Conservation (phyloP, 2,113 vertebrate species). For the Rhagologus leucostigma region DNA sequence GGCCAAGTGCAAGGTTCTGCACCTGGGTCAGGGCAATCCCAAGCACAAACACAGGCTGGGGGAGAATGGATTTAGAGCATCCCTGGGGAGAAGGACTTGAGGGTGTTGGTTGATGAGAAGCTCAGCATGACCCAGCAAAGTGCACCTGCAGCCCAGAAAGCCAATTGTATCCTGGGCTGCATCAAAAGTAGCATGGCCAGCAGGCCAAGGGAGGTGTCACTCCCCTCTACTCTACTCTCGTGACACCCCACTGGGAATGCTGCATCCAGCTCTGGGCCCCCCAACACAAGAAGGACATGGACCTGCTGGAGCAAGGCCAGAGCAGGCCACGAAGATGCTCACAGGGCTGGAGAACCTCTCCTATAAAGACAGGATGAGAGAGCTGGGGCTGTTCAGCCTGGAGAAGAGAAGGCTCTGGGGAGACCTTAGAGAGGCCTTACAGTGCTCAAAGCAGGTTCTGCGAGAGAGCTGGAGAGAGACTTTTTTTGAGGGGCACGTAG, state of each 20-base stretch:
- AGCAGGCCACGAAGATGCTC: neutral
- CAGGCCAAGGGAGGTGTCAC: neutral
- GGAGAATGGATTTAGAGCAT: neutral
- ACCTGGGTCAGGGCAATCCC: fast-evolving
- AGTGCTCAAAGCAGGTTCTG: neutral
- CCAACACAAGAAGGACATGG: neutral
- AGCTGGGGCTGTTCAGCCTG: neutral
- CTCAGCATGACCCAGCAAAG: neutral
- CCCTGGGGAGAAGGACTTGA: neutral
- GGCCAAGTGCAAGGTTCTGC: neutral
- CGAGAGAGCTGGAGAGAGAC: neutral
- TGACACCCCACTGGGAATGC: neutral
- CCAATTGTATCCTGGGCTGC: neutral
- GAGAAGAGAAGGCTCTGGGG: neutral
- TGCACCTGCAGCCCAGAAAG: neutral
- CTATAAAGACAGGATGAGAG: neutral
- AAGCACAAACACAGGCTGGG: neutral
- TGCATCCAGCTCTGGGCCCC: neutral
- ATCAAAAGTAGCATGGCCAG: neutral
- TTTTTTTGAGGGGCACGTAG: too few species aligned
- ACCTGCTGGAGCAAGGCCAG: neutral
- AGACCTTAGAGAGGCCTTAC: neutral
- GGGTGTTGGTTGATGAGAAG: neutral
- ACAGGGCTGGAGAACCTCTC: neutral
- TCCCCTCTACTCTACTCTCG: neutral